Evolutionary conservation across 2,113 vertebrate species (phyloP).

Genomic region (Bolborhynchus lineola): DNA sequence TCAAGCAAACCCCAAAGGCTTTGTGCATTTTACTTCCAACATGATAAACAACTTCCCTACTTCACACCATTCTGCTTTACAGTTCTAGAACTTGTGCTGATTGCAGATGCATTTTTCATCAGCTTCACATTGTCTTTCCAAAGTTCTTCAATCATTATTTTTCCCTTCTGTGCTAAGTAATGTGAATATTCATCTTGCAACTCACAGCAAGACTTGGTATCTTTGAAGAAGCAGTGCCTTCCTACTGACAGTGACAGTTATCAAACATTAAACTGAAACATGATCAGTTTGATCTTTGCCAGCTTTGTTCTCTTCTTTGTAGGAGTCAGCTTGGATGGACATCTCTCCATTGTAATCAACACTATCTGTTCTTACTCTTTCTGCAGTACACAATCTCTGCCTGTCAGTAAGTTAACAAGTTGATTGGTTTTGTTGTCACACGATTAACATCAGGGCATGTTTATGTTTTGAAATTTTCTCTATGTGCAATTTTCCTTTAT

Average conservation of each 20-base stretch:
- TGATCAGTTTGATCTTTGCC: slow-evolving; percentile 40
- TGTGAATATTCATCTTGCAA: slow-evolving; percentile 50
- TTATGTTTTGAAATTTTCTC: background rate
- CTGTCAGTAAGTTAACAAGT: background rate
- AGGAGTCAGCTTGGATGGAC: background rate
- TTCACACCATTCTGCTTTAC: slow-evolving; percentile 1
- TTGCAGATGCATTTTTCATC: slow-evolving; percentile 9
- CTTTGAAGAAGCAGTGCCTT: slow-evolving; percentile 49
- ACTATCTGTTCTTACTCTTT: background rate
- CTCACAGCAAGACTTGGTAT: background rate
- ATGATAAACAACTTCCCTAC: slow-evolving; percentile 40
- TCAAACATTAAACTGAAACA: slow-evolving; percentile 49
- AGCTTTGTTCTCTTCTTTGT: slow-evolving; percentile 55
- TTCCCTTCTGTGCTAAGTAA: background rate
- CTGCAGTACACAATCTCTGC: background rate
- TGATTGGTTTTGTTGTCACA: background rate
- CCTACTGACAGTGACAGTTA: slow-evolving; percentile 35
- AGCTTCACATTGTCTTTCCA: slow-evolving; percentile 33
- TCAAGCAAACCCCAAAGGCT: slow-evolving; percentile 63
- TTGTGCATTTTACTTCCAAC: slow-evolving; percentile 22
- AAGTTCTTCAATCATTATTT: slow-evolving; percentile 33
- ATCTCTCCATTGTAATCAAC: background rate
- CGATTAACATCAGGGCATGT: background rate
- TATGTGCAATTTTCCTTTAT: background rate
- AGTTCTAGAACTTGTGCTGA: slow-evolving; percentile 38